phyloP scores from a whole-genome alignment of 2,797 vertebrate genomes.

The Gambusia yucatana region DNA sequence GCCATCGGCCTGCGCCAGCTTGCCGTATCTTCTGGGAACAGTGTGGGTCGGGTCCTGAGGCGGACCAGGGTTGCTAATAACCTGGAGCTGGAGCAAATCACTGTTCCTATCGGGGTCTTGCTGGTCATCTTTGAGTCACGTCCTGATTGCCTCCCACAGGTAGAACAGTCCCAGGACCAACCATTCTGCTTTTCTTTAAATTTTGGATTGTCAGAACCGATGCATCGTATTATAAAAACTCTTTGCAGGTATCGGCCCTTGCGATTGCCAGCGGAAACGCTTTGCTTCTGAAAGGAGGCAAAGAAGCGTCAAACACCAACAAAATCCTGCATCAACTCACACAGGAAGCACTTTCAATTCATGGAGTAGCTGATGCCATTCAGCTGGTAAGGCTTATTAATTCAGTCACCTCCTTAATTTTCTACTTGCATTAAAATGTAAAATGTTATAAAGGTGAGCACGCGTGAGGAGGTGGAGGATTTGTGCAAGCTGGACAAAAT shows the following conservation, averaged over 20 bases:
- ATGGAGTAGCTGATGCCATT: constrained; percentile 90
- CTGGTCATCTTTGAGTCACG: constrained; percentile 98
- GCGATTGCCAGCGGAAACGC: constrained; percentile 97
- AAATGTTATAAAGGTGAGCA: constrained; percentile 87
- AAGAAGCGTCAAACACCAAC: constrained; percentile 92
- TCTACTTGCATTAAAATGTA: neutral
- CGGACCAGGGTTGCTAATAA: constrained; percentile 93
- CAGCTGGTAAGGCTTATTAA: constrained; percentile 86
- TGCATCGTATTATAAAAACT: neutral
- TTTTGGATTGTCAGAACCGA: neutral
- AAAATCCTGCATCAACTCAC: constrained; percentile 91
- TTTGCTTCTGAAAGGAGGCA: constrained; percentile 94
- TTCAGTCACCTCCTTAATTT: neutral
- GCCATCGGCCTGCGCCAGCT: constrained; percentile 96
- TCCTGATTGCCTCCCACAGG: constrained; percentile 98
- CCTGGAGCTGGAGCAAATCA: constrained; percentile 95
- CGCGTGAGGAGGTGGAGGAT: constrained; percentile 96
- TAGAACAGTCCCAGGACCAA: constrained; percentile 45
- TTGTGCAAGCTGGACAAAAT: constrained; percentile 93
- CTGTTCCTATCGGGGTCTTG: constrained; percentile 95
- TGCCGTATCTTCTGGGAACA: constrained; percentile 89
- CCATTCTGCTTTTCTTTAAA: neutral
- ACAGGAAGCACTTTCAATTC: constrained; percentile 93
- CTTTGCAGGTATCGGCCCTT: constrained; percentile 90
- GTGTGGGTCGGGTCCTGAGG: constrained; percentile 91